Evolutionary conservation across 1,140 invertebrate genomes (phyloP), one percentile per base, ranked within the genome.

Genomic region (Triops longicaudatus): DNA sequence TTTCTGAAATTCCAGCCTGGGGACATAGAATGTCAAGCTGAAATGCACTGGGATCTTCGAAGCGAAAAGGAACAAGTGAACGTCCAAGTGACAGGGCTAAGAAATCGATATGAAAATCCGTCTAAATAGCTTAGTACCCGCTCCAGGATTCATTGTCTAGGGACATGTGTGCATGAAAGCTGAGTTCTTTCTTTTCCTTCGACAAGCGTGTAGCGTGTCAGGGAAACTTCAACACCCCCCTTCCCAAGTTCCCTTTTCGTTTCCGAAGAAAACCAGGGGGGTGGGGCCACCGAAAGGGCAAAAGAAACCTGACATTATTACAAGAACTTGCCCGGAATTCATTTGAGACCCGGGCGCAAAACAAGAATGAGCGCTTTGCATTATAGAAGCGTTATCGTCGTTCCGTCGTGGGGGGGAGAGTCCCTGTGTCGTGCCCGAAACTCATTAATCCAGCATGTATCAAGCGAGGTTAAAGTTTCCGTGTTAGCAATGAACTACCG

Each of bases 381-480:
- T 44, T 63, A 63, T 17, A 63, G 50, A 63, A 3, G 50, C 50
- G 50, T 63, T 63, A 63, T 63, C 50, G 50, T 63, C 17, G 10
- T 63, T 22, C 31, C 2, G 31, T 37, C 2, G 7, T 4, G 31
- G 31, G 31, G 31, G 31, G 50, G 50, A 5, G 50, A 63, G 50
- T 63, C 4, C 31, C 31, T 10, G 22, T 63, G 50, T 63, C 50
- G 50, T 63, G 50, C 50, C 50, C 50, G 50, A 63, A 63, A 22
- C n/a, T 63, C 50, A 63, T 63, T 63, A 63, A 63, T 63, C 50
- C 50, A 63, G 22, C 50, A 63, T 63, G 50, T n/a, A 63, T 63
- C 50, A 63, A 63, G 50, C 50, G 50, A 63, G 50, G 50, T 63
- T 63, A 63, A 63, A 63, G 17, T 63, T 63, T 17, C 50, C 50